Conservation (phyloP, 2,797 vertebrate genomes). For the Falco rusticolus region DNA sequence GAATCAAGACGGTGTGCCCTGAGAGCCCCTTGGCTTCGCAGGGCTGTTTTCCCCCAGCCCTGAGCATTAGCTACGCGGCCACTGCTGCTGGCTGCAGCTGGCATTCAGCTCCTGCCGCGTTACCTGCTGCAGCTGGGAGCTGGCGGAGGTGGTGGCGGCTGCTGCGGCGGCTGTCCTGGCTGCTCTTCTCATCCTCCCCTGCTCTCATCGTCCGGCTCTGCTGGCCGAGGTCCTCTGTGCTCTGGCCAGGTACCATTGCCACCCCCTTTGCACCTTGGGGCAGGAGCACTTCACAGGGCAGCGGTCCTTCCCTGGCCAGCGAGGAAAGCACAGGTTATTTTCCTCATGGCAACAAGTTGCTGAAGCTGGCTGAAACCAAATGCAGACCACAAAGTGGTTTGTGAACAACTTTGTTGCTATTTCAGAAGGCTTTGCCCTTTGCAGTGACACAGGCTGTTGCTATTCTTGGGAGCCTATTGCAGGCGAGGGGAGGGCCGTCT, state of each 20-base stretch:
- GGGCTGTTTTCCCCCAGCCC: not conserved
- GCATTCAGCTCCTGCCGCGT: not conserved
- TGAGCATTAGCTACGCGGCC: rapidly evolving
- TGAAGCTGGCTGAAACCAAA: constrained; percentile 28
- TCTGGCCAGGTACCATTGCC: constrained; percentile 73
- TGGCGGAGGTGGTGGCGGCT: not conserved
- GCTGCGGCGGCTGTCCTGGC: not conserved
- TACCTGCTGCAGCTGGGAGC: constrained; percentile 73
- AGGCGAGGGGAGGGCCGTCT: constrained; percentile 73
- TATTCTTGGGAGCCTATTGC: constrained; percentile 83
- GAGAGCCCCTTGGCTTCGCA: not conserved
- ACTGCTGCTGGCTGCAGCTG: not conserved
- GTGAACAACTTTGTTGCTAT: constrained; percentile 82
- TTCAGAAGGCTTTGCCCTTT: constrained; percentile 84
- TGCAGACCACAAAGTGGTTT: constrained; percentile 67
- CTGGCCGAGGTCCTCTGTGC: constrained; percentile 61
- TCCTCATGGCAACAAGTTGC: constrained; percentile 69
- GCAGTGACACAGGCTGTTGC: constrained; percentile 81
- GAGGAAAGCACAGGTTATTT: not conserved
- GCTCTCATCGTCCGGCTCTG: constrained; percentile 34
- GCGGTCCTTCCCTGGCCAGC: not conserved
- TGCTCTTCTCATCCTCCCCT: constrained; percentile 37
- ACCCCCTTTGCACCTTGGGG: not conserved
- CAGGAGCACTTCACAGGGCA: not conserved
- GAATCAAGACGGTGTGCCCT: rapidly evolving